Evolutionary conservation across 2,797 vertebrate species (phyloP), one percentile per base, ranked within the genome.

Genomic region (Mareca strepera): DNA sequence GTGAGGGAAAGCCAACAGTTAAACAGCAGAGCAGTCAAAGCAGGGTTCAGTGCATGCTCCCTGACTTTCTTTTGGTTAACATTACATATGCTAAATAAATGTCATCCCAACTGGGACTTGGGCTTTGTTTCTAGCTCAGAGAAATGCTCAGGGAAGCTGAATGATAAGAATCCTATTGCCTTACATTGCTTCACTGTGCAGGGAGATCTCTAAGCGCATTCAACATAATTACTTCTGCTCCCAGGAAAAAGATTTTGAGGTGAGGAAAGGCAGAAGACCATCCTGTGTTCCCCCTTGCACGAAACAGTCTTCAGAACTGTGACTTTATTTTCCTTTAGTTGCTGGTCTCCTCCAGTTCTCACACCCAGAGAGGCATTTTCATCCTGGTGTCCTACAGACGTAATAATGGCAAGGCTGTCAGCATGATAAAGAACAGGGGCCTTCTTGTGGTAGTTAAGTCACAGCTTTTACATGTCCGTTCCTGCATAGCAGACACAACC

Each of bases 31-130:
- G 70, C 53, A 83, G 41, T 60, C 28, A 85, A 89, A 80, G 60
- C 15, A 87, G 60, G 8, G 60, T 77, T 85, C 78, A 80, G 26
- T 58, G 58, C 37, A 66, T 50, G 62, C 80, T 77, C 15, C 31
- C 22, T 68, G 20, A 46, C 20, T 78, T 80, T 58, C 62, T 77
- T 83, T 72, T 87, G 53, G 64, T 92, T 94, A 93, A 78, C 66
- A 50, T 91, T 91, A 88, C 28, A 62, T 75, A 93, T 72, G 73
- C 79, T 92, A 88, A 93, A 94, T 91, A 96, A 96, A 95, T 92
- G 62, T 93, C 79, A 86, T 35, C 69, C 53, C 79, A 88, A 0
- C 16, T 80, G 95, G 68, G 92, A 89, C 44, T 29, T 53, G 17
- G 21, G 50, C 53, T 93, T 91, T 86, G 52, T 82, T 93, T 86